A percentile compares a stretch with the other conserved stretches of the same genome.
Evolutionary conservation across 2,113 vertebrate species (phyloP).

Genomic region (Alligator sinensis): DNA sequence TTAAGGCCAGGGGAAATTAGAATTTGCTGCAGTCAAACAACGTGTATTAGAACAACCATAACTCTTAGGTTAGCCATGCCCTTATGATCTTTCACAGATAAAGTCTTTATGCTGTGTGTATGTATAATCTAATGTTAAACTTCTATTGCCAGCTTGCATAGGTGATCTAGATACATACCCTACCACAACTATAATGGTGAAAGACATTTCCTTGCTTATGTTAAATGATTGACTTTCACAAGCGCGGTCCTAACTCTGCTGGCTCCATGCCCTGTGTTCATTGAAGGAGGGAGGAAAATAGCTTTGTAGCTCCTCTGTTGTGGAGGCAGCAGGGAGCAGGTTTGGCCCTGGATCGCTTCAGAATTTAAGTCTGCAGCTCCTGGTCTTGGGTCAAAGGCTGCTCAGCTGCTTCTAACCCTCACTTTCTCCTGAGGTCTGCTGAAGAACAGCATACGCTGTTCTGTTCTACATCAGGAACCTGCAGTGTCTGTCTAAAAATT

Average conservation of each 20-base stretch:
- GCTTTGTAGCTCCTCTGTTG: not conserved
- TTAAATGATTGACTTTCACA: not conserved
- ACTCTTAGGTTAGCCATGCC: not conserved
- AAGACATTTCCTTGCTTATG: not conserved
- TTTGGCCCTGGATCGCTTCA: not conserved
- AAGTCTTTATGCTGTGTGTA: not conserved
- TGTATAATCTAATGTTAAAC: not conserved
- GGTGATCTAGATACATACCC: too few relatives aligned
- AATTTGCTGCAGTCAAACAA: not conserved
- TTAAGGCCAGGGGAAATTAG: not conserved
- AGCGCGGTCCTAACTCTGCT: not conserved
- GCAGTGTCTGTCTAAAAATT: too few relatives aligned
- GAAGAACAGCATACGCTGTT: too few relatives aligned
- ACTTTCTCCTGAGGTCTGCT: not conserved
- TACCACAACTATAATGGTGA: not conserved
- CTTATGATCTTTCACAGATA: too few relatives aligned
- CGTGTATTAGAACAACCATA: not conserved
- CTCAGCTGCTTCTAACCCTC: not conserved
- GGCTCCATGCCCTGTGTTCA: not conserved
- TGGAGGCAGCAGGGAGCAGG: not conserved
- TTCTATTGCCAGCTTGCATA: not conserved
- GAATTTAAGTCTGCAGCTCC: not conserved
- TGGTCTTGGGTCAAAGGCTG: not conserved
- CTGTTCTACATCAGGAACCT: too few relatives aligned
- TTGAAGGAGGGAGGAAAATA: not conserved